These are phyloP conservation scores for Tympanuchus pallidicinctus DNA, from an alignment of 2,113 vertebrate species.

Conservation along the genomic window DNA sequence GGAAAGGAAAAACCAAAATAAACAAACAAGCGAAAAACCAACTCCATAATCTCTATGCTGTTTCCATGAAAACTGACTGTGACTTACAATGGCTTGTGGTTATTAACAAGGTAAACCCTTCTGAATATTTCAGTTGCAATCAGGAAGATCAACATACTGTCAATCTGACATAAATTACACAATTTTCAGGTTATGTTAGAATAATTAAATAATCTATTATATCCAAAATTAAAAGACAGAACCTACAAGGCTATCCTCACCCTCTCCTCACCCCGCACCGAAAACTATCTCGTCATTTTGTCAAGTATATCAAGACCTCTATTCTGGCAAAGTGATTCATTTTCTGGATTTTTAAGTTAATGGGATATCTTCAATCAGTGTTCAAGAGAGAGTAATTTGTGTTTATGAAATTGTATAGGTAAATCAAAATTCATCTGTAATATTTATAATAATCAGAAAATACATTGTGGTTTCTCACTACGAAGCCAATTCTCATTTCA, in stretches of 20 bases:
- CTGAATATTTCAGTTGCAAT: constrained; percentile 42
- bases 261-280: accelerated
- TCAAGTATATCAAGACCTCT: not conserved
- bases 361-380: not conserved
- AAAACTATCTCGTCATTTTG: not conserved
- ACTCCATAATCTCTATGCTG: constrained; percentile 10
- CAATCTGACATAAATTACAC: constrained; percentile 34
- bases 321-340: not conserved
- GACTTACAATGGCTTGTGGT: constrained; percentile 61
- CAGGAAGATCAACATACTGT: constrained; percentile 14
- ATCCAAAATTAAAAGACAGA: not conserved
- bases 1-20: not conserved
- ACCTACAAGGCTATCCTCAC: not conserved
- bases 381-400: accelerated
- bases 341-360: not conserved
- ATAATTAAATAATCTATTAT: constrained; percentile 47
- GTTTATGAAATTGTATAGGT: not conserved
- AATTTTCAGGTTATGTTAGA: constrained; percentile 24
- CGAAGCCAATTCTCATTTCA: not conserved
- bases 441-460: not conserved
- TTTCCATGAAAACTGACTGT: constrained; percentile 53
- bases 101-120: constrained; percentile 70
- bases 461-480: not conserved
- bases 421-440: not conserved
- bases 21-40: not conserved